Evolutionary conservation across 2,888 invertebrate species (phyloP).

Genomic region (Autographa pulchrina): DNA sequence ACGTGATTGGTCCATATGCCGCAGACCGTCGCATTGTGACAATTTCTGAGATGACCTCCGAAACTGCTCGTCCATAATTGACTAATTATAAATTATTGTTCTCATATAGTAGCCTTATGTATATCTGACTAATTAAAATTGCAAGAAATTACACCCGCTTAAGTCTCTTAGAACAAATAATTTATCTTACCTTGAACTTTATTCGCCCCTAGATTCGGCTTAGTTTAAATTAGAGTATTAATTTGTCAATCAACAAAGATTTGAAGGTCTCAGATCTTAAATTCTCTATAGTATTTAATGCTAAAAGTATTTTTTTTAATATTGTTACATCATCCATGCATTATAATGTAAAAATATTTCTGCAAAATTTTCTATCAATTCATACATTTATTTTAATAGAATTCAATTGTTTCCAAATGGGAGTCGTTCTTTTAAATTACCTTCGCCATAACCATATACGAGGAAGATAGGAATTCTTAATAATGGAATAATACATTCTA

Average conservation of each 20-base stretch:
- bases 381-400: neutral
- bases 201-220: neutral
- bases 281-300: neutral
- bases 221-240: neutral
- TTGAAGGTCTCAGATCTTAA: neutral
- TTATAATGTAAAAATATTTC: neutral
- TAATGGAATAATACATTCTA: neutral
- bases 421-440: slow-evolving; percentile 1
- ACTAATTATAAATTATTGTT: neutral
- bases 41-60: neutral
- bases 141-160: neutral
- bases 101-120: neutral
- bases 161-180: neutral
- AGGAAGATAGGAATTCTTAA: neutral
- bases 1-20: neutral
- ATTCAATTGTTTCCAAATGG: neutral
- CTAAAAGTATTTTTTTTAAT: neutral
- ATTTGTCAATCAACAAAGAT: slow-evolving; percentile 2
- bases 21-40: neutral
- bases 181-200: neutral
- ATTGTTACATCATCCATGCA: too few species aligned
- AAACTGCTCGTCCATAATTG: neutral
- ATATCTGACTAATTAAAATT: neutral
- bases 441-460: neutral
- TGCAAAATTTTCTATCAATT: neutral